These are phyloP conservation scores for Trichonephila clavata DNA, from an alignment of 1,140 invertebrate species.

Conservation along the genomic window DNA sequence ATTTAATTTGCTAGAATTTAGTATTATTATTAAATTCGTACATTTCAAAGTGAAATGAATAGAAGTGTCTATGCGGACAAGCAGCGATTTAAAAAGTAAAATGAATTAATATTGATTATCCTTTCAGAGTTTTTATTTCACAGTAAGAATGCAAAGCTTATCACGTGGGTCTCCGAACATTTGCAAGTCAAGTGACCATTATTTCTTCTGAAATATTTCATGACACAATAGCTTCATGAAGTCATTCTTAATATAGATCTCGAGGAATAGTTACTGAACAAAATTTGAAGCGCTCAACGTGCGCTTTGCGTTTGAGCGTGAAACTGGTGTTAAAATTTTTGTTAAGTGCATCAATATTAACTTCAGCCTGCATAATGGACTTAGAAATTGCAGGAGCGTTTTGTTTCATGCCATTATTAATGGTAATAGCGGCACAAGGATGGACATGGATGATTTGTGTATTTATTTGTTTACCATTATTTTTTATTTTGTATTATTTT, in stretches of 20 bases:
- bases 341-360: neutral
- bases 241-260: neutral
- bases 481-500: slow-evolving; percentile 41
- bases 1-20: too few species aligned
- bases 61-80: neutral
- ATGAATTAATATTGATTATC: slow-evolving; percentile 4
- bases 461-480: slow-evolving; percentile 58
- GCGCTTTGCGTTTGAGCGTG: neutral
- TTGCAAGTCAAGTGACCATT: neutral
- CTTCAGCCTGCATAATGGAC: slow-evolving; percentile 50
- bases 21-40: neutral
- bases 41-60: neutral
- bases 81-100: neutral
- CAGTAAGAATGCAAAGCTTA: neutral
- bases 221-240: neutral
- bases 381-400: slow-evolving; percentile 49
- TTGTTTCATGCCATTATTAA: slow-evolving; percentile 65
- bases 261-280: neutral
- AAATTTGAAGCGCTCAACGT: neutral
- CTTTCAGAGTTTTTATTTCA: neutral
- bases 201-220: neutral
- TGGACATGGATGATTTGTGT: slow-evolving; percentile 54
- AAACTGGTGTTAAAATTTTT: neutral
- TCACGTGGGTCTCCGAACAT: neutral
- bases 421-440: slow-evolving; percentile 68